A percentile compares a stretch with the other conserved stretches of the same genome.
These are phyloP conservation scores for Garrulus glandarius DNA, from an alignment of 2,797 vertebrate species.

Conservation along the genomic window DNA sequence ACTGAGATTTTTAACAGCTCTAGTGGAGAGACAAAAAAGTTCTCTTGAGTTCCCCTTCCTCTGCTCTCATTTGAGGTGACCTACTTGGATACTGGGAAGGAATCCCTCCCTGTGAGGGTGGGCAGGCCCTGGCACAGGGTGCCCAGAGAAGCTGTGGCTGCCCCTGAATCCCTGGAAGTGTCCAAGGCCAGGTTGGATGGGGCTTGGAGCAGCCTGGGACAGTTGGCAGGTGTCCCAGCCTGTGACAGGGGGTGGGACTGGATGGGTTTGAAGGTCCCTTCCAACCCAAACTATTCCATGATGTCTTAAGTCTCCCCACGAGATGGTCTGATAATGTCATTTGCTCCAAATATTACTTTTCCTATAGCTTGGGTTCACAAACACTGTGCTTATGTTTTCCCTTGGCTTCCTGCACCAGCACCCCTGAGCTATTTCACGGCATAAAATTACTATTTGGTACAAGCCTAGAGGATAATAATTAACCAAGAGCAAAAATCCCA, in stretches of 20 bases:
- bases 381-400: fast-evolving
- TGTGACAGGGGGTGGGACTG: fast-evolving
- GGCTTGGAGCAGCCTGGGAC: neutral
- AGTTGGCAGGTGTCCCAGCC: neutral
- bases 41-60: neutral
- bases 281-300: neutral
- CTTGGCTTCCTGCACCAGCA: neutral
- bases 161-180: neutral
- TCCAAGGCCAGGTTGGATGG: fast-evolving
- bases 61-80: neutral
- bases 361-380: neutral
- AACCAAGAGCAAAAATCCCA: neutral
- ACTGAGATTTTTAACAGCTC: neutral
- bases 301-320: neutral
- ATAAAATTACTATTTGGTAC: neutral
- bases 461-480: neutral
- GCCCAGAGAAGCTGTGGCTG: neutral
- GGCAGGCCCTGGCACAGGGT: neutral
- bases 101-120: neutral
- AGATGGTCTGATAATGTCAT: neutral
- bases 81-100: neutral
- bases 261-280: fast-evolving
- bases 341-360: neutral
- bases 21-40: neutral
- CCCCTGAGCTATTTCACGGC: neutral